Percentiles rank a stretch among this genome's conserved stretches.
Evolutionary conservation across 1,140 invertebrate species (phyloP).

Genomic region (Neuroterus valhalla): DNA sequence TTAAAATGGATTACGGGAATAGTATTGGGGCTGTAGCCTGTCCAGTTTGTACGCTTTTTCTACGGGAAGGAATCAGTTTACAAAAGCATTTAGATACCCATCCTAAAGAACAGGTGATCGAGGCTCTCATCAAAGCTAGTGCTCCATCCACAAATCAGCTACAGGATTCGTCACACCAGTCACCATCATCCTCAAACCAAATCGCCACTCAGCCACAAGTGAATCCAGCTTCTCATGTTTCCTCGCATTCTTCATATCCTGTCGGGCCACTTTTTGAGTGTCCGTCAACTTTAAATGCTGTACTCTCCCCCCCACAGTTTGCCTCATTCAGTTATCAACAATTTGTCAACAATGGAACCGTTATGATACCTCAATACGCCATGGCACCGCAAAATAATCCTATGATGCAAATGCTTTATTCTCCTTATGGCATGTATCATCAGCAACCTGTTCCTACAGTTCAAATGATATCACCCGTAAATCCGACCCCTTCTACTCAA

Average conservation of each 20-base stretch:
- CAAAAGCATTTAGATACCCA: slow-evolving; percentile 87
- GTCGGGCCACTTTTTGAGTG: slow-evolving; percentile 70
- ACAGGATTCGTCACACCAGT: slow-evolving; percentile 33
- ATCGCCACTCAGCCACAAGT: neutral
- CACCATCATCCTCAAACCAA: slow-evolving; percentile 36
- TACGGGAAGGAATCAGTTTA: slow-evolving; percentile 86
- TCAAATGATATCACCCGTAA: slow-evolving; percentile 75
- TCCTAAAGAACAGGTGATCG: slow-evolving; percentile 90
- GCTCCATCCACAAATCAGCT: slow-evolving; percentile 27
- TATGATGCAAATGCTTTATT: slow-evolving; percentile 76
- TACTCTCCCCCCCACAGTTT: slow-evolving; percentile 71
- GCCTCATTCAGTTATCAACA: slow-evolving; percentile 78
- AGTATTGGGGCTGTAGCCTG: slow-evolving; percentile 75
- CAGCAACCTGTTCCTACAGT: slow-evolving; percentile 76
- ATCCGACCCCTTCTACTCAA: slow-evolving; percentile 67
- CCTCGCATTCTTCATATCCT: slow-evolving; percentile 63
- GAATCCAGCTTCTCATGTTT: slow-evolving; percentile 33
- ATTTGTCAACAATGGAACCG: slow-evolving; percentile 76
- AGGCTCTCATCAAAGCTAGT: slow-evolving; percentile 80
- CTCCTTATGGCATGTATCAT: slow-evolving; percentile 76
- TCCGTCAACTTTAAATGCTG: slow-evolving; percentile 65
- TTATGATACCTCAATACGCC: slow-evolving; percentile 76
- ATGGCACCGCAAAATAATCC: slow-evolving; percentile 76
- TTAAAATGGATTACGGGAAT: slow-evolving; percentile 14
- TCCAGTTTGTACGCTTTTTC: slow-evolving; percentile 88